Percentiles rank a stretch among this genome's conserved stretches.
Conservation (phyloP, 2,888 invertebrate species). For the Temnothorax rugatulus region DNA sequence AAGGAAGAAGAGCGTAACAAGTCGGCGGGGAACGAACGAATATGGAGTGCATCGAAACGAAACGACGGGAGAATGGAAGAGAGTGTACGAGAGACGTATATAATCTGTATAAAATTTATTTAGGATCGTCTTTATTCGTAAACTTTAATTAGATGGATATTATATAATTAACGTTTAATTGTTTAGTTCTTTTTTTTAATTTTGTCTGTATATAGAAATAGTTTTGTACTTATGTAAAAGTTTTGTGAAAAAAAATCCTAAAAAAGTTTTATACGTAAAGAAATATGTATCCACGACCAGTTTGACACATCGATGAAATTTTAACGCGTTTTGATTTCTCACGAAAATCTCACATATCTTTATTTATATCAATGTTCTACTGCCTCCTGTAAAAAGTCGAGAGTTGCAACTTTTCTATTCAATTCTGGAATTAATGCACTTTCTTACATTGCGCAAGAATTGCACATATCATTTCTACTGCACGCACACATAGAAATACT, state of each 20-base stretch:
- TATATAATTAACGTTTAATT: not conserved
- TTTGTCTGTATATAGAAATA: not conserved
- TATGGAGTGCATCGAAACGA: conserved; percentile 61
- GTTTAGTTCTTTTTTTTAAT: not conserved
- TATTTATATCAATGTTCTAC: not conserved
- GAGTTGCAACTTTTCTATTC: not conserved
- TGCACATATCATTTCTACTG: not conserved
- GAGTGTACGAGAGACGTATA: not conserved
- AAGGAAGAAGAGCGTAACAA: conserved; percentile 67
- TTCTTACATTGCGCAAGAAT: conserved; percentile 14
- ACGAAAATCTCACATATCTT: not conserved
- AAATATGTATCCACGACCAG: not conserved
- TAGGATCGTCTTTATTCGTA: not conserved
- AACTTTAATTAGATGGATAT: not conserved
- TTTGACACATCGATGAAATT: not conserved
- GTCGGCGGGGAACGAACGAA: conserved; percentile 42
- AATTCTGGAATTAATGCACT: not conserved
- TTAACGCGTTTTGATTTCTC: not conserved
- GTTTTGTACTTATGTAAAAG: not conserved
- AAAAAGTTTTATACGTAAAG: not conserved
- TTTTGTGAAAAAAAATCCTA: not conserved
- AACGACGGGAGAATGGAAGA: conserved; percentile 35
- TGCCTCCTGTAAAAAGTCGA: not conserved
- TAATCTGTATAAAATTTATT: conserved; percentile 24
- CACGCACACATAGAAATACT: not conserved